Conservation (phyloP, 2,888 invertebrate species). For the Crocallis elinguaria region DNA sequence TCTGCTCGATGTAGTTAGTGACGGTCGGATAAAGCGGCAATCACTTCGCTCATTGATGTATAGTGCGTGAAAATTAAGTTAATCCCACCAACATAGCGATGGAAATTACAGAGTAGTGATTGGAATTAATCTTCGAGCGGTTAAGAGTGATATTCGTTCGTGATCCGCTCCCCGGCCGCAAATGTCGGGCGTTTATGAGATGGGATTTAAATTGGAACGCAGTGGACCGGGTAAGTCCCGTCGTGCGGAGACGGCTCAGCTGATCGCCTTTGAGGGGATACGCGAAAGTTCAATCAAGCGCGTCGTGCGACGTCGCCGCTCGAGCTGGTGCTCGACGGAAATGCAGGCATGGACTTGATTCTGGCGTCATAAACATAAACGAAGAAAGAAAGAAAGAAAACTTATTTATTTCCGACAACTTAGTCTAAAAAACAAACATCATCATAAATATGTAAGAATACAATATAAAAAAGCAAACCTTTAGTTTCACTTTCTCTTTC, state of each 20-base stretch:
- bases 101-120: not conserved
- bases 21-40: conserved; percentile 23
- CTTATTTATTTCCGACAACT: too few species aligned
- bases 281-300: not conserved
- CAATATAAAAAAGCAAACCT: too few species aligned
- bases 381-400: too few species aligned
- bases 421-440: too few species aligned
- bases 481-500: too few species aligned
- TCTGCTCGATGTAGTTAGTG: conserved; percentile 1
- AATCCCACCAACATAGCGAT: conserved; percentile 12
- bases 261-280: conserved; percentile 16
- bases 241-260: conserved; percentile 15
- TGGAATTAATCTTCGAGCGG: conserved; percentile 28
- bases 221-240: conserved; percentile 50
- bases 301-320: not conserved
- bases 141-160: conserved; percentile 35
- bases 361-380: too few species aligned
- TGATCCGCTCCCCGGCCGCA: conserved; percentile 25
- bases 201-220: conserved; percentile 64
- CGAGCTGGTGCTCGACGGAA: not conserved
- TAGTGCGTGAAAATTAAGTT: conserved; percentile 12
- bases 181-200: conserved; percentile 50
- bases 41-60: conserved; percentile 15
- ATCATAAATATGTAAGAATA: too few species aligned
- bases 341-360: conserved; percentile 4